Percentiles rank a stretch among this genome's conserved stretches.
phyloP scores from a whole-genome alignment of 1,140 invertebrate species.

The Pseudomyrmex pallidus region DNA sequence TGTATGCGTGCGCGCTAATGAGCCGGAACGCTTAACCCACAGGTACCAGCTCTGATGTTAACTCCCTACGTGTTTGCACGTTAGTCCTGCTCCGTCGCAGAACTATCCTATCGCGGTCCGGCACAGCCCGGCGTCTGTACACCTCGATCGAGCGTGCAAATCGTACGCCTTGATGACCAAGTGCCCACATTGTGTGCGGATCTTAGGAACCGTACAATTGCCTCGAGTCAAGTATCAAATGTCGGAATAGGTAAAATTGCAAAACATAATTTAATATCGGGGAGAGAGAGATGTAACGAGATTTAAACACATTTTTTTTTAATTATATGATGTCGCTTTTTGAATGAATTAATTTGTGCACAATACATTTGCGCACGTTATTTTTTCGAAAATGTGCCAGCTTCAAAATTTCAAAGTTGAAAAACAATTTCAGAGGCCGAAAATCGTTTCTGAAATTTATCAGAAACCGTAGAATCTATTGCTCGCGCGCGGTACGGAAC shows the following conservation, averaged over 20 bases:
- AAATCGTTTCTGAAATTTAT: too few species aligned
- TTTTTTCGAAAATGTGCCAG: too few species aligned
- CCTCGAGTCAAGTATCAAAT: background rate
- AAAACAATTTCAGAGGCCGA: too few species aligned
- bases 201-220: background rate
- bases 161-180: constrained; percentile 39
- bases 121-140: background rate
- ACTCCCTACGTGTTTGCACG: constrained; percentile 69
- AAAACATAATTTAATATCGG: background rate
- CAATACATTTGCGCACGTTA: too few species aligned
- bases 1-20: constrained; percentile 78
- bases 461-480: too few species aligned
- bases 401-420: too few species aligned
- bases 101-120: constrained; percentile 49
- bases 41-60: constrained; percentile 57
- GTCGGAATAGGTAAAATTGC: background rate
- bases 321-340: too few species aligned
- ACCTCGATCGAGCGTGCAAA: constrained; percentile 60
- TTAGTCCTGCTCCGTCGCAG: constrained; percentile 63
- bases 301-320: too few species aligned
- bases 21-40: constrained; percentile 75
- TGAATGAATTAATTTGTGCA: too few species aligned
- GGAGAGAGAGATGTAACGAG: too few species aligned
- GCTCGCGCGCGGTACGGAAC: too few species aligned
- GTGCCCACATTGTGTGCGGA: constrained; percentile 17